phyloP scores from a whole-genome alignment of 2,797 vertebrate genomes.

The Alexandromys oeconomus region DNA sequence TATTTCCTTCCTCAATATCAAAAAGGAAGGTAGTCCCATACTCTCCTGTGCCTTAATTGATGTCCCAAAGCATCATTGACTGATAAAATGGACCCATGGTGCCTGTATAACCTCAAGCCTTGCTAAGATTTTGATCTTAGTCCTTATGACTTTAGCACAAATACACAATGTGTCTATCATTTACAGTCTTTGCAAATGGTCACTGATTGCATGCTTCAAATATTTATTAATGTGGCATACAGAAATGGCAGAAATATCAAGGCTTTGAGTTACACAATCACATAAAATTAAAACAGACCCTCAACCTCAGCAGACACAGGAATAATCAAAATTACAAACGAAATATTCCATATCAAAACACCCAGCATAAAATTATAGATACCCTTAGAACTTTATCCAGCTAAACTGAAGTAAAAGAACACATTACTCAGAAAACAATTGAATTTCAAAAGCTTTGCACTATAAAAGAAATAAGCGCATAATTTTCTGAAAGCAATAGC shows the following conservation, averaged over 20 bases:
- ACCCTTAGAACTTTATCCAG: not conserved
- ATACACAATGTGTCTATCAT: not conserved
- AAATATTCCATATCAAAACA: not conserved
- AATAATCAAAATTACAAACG: not conserved
- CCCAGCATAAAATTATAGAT: not conserved
- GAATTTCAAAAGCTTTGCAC: not conserved
- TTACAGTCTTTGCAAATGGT: not conserved
- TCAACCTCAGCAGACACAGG: not conserved
- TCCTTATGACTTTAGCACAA: not conserved
- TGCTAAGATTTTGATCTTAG: not conserved
- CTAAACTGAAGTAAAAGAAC: not conserved
- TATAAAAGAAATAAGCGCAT: not conserved
- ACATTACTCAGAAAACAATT: not conserved
- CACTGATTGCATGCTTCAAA: not conserved
- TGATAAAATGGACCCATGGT: not conserved
- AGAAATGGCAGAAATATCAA: not conserved
- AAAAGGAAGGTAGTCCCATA: not conserved
- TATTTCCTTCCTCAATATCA: not conserved
- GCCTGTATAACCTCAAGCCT: not conserved
- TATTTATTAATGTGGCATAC: not conserved
- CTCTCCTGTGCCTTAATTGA: not conserved
- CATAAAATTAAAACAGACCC: not conserved
- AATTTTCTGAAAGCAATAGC: not conserved
- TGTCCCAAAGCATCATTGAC: not conserved
- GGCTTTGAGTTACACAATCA: not conserved